Evolutionary conservation across 2,113 vertebrate genomes (phyloP).

Genomic region (Neotoma lepida): DNA sequence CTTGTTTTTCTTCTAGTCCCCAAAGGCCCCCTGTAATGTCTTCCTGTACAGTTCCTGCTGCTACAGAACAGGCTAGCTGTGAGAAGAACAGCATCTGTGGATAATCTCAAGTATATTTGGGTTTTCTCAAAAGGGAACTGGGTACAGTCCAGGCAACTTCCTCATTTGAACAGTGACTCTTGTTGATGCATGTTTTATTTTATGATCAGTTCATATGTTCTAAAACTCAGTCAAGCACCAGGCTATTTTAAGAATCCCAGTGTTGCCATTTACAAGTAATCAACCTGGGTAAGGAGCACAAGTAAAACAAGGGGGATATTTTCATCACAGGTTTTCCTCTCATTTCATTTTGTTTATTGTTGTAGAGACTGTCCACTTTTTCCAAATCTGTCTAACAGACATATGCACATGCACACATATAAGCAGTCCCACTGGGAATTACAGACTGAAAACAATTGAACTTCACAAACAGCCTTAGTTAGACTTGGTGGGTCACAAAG

Average conservation of each 20-base stretch:
- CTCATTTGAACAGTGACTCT: background rate
- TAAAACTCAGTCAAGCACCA: slow-evolving; percentile 19
- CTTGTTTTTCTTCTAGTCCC: background rate
- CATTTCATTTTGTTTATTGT: background rate
- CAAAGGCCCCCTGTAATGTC: background rate
- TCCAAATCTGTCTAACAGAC: background rate
- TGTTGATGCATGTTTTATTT: slow-evolving; percentile 55
- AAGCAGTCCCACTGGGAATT: background rate
- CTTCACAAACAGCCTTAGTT: background rate
- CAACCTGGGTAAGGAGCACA: slow-evolving; percentile 28
- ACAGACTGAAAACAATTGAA: background rate
- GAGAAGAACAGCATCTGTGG: slow-evolving; percentile 2
- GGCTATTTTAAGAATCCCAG: slow-evolving; percentile 10
- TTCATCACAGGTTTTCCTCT: slow-evolving; percentile 4
- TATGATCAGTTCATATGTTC: slow-evolving; percentile 32
- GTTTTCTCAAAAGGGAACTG: slow-evolving; percentile 64
- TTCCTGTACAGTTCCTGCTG: slow-evolving; percentile 42
- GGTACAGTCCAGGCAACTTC: slow-evolving; percentile 11
- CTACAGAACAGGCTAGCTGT: slow-evolving; percentile 9
- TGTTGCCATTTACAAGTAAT: background rate
- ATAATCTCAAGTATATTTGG: background rate
- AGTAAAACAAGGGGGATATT: background rate
- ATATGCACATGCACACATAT: background rate
- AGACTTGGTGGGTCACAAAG: background rate
- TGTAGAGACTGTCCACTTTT: slow-evolving; percentile 20